Percentiles rank a stretch among this genome's conserved stretches.
Conservation (phyloP, 2,888 invertebrate species). For the Harpalus rubripes region DNA sequence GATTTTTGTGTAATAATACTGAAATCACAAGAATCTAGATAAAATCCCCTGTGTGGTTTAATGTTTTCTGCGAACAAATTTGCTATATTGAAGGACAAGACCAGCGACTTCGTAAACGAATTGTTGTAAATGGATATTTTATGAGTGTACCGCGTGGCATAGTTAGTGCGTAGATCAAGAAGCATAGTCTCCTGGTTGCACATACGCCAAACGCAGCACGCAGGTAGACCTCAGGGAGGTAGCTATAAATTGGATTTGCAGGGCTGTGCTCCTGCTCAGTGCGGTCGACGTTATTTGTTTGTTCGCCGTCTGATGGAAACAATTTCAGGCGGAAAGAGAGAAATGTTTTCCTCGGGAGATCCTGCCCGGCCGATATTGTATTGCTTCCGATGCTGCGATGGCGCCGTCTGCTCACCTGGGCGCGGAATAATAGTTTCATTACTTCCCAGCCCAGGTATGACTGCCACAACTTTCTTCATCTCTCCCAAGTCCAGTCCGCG, state of each 20-base stretch:
- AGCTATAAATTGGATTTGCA: constrained; percentile 64
- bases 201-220: constrained; percentile 15
- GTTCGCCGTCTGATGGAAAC: constrained; percentile 56
- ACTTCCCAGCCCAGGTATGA: constrained; percentile 41
- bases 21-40: too few species aligned
- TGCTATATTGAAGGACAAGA: too few species aligned
- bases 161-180: constrained; percentile 18
- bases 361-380: constrained; percentile 54
- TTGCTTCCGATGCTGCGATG: constrained; percentile 56
- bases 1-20: too few species aligned
- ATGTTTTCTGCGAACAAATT: too few species aligned
- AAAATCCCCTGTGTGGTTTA: too few species aligned
- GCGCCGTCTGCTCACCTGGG: constrained; percentile 36
- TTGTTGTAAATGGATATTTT: background rate
- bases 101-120: too few species aligned
- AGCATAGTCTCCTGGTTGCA: background rate
- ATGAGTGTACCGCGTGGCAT: background rate
- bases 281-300: constrained; percentile 60
- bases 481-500: constrained; percentile 69
- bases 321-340: constrained; percentile 62
- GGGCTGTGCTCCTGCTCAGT: constrained; percentile 1
- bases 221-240: constrained; percentile 42
- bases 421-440: constrained; percentile 64
- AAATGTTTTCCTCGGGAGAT: constrained; percentile 61
- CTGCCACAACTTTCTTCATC: constrained; percentile 62